A percentile compares a stretch with the other conserved stretches of the same genome.
These are phyloP conservation scores for Lophotriccus pileatus DNA, from an alignment of 2,797 vertebrate species.

Conservation along the genomic window DNA sequence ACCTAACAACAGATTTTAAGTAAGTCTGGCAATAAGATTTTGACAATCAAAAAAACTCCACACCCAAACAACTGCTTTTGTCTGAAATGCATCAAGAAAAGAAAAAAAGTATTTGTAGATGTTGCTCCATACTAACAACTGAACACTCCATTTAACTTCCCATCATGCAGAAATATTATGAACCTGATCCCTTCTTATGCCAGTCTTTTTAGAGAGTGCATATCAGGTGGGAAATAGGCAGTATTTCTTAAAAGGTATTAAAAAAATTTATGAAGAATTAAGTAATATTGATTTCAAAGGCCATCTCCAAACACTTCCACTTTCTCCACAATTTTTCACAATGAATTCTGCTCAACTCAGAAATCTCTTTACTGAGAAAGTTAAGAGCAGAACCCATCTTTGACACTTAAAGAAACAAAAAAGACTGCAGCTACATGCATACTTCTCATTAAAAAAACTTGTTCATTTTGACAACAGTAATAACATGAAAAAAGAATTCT, in stretches of 20 bases:
- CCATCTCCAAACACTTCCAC: not conserved
- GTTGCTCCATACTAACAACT: not conserved
- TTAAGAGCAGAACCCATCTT: not conserved
- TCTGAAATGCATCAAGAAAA: not conserved
- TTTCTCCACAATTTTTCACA: not conserved
- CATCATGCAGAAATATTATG: not conserved
- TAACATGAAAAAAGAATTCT: not conserved
- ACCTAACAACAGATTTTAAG: not conserved
- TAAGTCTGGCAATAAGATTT: not conserved
- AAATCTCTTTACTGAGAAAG: not conserved
- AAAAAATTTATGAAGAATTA: not conserved
- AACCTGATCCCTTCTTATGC: not conserved
- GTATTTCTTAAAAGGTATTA: not conserved
- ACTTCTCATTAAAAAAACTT: not conserved
- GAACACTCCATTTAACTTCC: not conserved
- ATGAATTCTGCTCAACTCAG: not conserved
- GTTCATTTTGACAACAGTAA: not conserved
- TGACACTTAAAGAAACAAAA: not conserved
- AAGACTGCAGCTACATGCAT: not conserved
- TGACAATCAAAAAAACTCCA: not conserved
- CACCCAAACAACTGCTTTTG: not conserved
- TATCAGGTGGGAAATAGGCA: not conserved
- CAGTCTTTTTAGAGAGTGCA: not conserved
- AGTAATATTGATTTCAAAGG: not conserved
- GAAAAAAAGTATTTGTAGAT: not conserved